phyloP scores from a whole-genome alignment of 2,888 invertebrate genomes.

The Lepetodrilus schrolli region DNA sequence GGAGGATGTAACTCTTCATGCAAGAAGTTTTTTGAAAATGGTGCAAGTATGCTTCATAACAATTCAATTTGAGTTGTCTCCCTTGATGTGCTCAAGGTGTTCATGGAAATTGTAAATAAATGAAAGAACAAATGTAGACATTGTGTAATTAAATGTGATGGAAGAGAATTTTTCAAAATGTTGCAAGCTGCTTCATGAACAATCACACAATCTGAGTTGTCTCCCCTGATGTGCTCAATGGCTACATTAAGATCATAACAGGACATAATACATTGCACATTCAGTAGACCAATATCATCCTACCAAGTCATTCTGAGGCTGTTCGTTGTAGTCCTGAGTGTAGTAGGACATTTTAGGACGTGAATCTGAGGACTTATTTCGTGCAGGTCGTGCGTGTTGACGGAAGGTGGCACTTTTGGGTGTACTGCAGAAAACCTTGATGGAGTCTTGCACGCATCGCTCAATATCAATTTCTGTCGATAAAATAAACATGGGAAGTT shows the following conservation, averaged over 20 bases:
- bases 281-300: too few relatives aligned
- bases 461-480: conserved; percentile 91
- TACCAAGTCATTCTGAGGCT: conserved; percentile 67
- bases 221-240: too few relatives aligned
- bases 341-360: conserved; percentile 68
- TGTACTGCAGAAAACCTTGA: conserved; percentile 87
- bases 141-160: not conserved
- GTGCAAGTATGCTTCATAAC: not conserved
- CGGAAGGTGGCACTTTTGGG: conserved; percentile 91
- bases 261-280: too few relatives aligned
- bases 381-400: conserved; percentile 79
- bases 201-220: too few relatives aligned
- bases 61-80: not conserved
- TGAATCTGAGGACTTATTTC: conserved; percentile 44
- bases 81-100: not conserved
- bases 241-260: too few relatives aligned
- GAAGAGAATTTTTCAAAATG: too few relatives aligned
- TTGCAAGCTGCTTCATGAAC: too few relatives aligned
- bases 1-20: too few relatives aligned
- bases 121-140: not conserved
- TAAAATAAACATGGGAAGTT: too few relatives aligned
- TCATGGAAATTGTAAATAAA: not conserved
- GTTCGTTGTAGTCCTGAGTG: conserved; percentile 69
- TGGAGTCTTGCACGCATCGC: conserved; percentile 90
- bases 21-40: too few relatives aligned